These are phyloP conservation scores for Holacanthella duospinosa DNA, from an alignment of 2,888 invertebrate genomes.

Conservation along the genomic window DNA sequence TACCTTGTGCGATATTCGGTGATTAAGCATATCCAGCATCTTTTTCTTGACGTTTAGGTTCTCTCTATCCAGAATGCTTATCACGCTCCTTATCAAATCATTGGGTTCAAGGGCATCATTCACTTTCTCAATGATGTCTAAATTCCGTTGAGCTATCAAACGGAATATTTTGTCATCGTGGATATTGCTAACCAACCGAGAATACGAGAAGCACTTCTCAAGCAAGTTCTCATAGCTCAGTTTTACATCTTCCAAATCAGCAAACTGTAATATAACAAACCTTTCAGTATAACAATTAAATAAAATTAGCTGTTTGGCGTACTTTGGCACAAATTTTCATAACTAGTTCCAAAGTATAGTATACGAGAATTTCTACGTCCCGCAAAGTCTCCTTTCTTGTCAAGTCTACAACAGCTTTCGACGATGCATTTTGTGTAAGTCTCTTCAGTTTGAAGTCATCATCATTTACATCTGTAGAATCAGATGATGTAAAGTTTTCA, in stretches of 20 bases:
- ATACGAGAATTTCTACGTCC: slow-evolving; percentile 32
- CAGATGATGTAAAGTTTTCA: slow-evolving; percentile 16
- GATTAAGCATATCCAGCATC: slow-evolving; percentile 36
- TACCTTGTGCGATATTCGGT: slow-evolving; percentile 30
- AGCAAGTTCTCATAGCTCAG: slow-evolving; percentile 25
- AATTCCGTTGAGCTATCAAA: slow-evolving; percentile 28
- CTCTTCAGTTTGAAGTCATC: slow-evolving; percentile 21
- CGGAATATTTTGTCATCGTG: slow-evolving; percentile 33
- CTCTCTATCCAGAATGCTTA: slow-evolving; percentile 20
- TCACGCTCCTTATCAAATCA: slow-evolving; percentile 27
- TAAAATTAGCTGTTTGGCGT: slow-evolving; percentile 5
- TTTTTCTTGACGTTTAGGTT: slow-evolving; percentile 32
- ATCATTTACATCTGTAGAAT: slow-evolving; percentile 16
- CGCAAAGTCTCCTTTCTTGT: slow-evolving; percentile 26
- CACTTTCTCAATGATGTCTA: slow-evolving; percentile 34
- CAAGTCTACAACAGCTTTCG: slow-evolving; percentile 33
- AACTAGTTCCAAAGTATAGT: slow-evolving; percentile 30
- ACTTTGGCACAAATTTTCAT: slow-evolving; percentile 29
- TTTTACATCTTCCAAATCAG: slow-evolving; percentile 16
- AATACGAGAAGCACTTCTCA: slow-evolving; percentile 28
- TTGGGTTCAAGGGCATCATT: slow-evolving; percentile 27
- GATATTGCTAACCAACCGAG: slow-evolving; percentile 19
- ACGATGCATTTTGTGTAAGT: slow-evolving; percentile 17
- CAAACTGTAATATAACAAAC: slow-evolving; percentile 19
- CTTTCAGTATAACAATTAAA: not conserved